phyloP scores from a whole-genome alignment of 1,140 invertebrate species.

The Drosophila sechellia region DNA sequence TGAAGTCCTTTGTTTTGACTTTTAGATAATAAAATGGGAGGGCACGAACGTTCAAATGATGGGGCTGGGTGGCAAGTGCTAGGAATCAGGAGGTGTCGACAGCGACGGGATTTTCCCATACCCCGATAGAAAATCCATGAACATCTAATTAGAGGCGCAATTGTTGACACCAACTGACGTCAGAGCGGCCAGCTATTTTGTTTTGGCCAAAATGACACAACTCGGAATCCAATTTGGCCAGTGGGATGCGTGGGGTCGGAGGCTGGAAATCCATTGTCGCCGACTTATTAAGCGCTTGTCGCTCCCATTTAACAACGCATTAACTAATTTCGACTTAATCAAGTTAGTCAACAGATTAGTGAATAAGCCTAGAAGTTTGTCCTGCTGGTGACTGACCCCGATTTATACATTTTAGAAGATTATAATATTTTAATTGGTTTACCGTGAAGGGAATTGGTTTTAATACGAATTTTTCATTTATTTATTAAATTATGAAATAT shows the following conservation, averaged over 20 bases:
- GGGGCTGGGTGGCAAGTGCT: constrained; percentile 6
- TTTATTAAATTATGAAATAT: too few relatives aligned
- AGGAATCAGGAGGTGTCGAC: constrained; percentile 24
- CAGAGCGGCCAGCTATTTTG: constrained; percentile 47
- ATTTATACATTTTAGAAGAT: background rate
- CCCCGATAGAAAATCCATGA: constrained; percentile 41
- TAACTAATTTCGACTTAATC: constrained; percentile 50
- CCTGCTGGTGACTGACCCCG: constrained; percentile 19
- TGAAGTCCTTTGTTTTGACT: constrained; percentile 69
- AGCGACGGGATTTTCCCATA: constrained; percentile 12
- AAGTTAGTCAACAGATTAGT: constrained; percentile 36
- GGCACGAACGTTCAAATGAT: too few relatives aligned
- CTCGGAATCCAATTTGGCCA: constrained; percentile 28
- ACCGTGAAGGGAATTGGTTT: too few relatives aligned
- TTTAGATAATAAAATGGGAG: constrained; percentile 2
- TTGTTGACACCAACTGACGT: constrained; percentile 65
- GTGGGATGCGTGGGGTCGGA: background rate
- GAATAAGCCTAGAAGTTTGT: constrained; percentile 30
- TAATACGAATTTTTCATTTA: too few relatives aligned
- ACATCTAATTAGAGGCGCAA: constrained; percentile 75
- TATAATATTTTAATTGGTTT: background rate
- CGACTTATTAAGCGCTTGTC: constrained; percentile 37
- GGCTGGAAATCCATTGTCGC: constrained; percentile 4
- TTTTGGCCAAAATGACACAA: constrained; percentile 37
- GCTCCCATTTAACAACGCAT: constrained; percentile 38